Base-by-base conservation (phyloP, 2,113 vertebrate genomes). In the Oncorhynchus clarkii region DNA sequence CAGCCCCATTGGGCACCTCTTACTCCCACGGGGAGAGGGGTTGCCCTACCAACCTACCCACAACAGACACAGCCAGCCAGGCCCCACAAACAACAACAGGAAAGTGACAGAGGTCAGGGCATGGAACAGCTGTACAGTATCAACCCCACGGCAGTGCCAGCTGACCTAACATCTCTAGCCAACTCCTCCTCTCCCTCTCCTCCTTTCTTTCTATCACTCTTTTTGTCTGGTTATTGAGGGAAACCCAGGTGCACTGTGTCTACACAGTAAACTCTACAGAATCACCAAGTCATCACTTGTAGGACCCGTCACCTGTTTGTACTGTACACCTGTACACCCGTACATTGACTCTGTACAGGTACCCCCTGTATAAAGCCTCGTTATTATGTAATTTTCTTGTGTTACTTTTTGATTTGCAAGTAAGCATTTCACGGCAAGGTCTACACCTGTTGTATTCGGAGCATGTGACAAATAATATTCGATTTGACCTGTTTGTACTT, bases 191-290 rank as follows among this genome's bases (percentile, higher is more conserved):
- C 5, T 67, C 13, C 66, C 13, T 67, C 27, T 34, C 34, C 34
- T 34, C 34, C 6, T 34, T 34, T 34, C 34, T 34, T 34, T 34
- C 34, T 34, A 34, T 34, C 6, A 34, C 34, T 34, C 9, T 45
- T 45, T 45, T 45, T 45, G 9, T 45, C 39, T 45, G 8, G 2
- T 9, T 11, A 45, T 45, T 39, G 54, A 82, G 34, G 57, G 49
- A 74, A 78, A 72, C 27, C 76, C 90, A 91, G 88, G 89, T 89
- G 88, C 85, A 27, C 14, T 18, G 51, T 54, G 51, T 54, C 12
- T 0, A 6, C 3, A 26, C 39, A 49, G 71, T 73, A 73, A 90
- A 82, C 79, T 54, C 76, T 65, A 86, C 39, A 86, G 86, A 70
- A 77, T 68, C 57, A 71, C 77, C 71, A 71, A 84, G 80, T 85